phyloP scores from a whole-genome alignment of 1,140 invertebrate species.

The Papilio machaon region DNA sequence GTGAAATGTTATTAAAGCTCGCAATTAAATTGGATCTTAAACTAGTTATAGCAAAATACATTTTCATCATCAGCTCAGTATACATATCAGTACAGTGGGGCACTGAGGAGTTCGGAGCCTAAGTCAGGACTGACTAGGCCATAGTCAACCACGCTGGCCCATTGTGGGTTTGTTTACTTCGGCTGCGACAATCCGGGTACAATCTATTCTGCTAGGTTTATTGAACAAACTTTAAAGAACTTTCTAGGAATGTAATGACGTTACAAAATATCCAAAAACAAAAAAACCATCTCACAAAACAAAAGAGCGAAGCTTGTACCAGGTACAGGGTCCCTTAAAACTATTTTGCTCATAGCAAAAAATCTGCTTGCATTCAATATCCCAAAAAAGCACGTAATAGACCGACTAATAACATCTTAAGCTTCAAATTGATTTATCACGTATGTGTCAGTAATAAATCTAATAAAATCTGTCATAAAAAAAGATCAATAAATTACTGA shows the following conservation, averaged over 20 bases:
- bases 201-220: no score
- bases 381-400: background rate
- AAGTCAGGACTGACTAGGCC: no score
- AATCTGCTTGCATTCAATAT: constrained; percentile 1
- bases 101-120: no score
- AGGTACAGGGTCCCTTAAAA: background rate
- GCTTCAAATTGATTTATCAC: background rate
- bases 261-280: background rate
- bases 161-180: no score
- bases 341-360: background rate
- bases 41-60: no score
- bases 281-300: background rate
- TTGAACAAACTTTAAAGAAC: background rate
- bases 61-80: no score
- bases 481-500: background rate
- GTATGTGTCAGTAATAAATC: background rate
- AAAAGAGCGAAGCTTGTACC: background rate
- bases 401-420: background rate
- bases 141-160: no score
- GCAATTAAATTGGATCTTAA: background rate
- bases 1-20: background rate
- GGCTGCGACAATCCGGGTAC: no score
- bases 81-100: no score
- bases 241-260: background rate
- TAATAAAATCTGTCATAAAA: background rate